phyloP scores from a whole-genome alignment of 2,113 vertebrate species.

The Oryzias woworae region DNA sequence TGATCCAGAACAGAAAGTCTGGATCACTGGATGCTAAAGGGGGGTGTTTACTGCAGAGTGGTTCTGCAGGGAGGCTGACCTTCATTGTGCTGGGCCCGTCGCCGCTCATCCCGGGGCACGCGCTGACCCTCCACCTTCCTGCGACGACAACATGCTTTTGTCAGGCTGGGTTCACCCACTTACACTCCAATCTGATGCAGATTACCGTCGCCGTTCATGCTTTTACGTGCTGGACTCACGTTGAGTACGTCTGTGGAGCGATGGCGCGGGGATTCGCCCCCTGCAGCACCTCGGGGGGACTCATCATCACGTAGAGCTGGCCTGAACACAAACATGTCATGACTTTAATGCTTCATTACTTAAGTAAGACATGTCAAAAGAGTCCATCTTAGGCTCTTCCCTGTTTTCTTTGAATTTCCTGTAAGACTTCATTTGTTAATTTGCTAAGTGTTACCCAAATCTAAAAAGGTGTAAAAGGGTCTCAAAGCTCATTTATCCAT shows the following conservation, averaged over 20 bases:
- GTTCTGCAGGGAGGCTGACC: slow-evolving; percentile 57
- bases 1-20: too few species aligned
- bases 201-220: too few species aligned
- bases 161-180: background rate
- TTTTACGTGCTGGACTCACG: slow-evolving; percentile 72
- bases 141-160: slow-evolving; percentile 22
- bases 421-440: too few species aligned
- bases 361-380: too few species aligned
- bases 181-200: background rate
- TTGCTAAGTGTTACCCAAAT: too few species aligned
- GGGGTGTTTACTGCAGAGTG: too few species aligned
- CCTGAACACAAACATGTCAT: slow-evolving; percentile 60
- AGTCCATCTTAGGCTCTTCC: too few species aligned
- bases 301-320: slow-evolving; percentile 96
- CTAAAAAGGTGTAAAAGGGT: too few species aligned
- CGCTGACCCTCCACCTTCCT: slow-evolving; percentile 89
- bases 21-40: too few species aligned
- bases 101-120: slow-evolving; percentile 86
- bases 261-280: slow-evolving; percentile 82
- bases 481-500: too few species aligned
- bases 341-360: too few species aligned
- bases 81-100: slow-evolving; percentile 92
- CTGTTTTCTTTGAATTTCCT: too few species aligned
- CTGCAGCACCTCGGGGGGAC: slow-evolving; percentile 87
- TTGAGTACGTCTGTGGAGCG: slow-evolving; percentile 86